These are phyloP conservation scores for Paraescarpia echinospica DNA, from an alignment of 1,140 invertebrate genomes.

Conservation along the genomic window DNA sequence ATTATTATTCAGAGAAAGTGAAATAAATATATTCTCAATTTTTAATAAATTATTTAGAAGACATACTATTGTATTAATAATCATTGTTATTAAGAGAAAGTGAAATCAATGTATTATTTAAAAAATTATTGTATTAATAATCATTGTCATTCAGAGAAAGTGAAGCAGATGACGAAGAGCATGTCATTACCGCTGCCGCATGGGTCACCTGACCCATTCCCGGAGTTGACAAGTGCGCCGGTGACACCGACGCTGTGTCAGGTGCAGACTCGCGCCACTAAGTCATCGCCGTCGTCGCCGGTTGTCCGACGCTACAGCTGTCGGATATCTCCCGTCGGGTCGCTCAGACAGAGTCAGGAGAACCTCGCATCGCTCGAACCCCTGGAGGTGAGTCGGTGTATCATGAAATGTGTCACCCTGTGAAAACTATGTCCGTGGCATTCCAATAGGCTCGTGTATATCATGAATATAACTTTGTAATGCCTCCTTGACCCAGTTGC, in stretches of 20 bases:
- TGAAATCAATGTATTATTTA: too few relatives aligned
- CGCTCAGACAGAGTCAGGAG: neutral
- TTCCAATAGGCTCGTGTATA: too few relatives aligned
- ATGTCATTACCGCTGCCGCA: slow-evolving; percentile 6
- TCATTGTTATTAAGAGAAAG: too few relatives aligned
- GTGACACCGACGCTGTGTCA: neutral
- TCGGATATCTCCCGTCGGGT: neutral
- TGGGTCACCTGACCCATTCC: slow-evolving; percentile 11
- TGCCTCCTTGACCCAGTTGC: too few relatives aligned
- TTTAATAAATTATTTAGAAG: too few relatives aligned
- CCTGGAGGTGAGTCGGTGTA: neutral
- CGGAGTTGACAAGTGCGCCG: slow-evolving; percentile 9
- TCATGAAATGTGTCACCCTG: neutral
- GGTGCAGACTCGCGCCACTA: neutral
- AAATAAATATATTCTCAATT: too few relatives aligned
- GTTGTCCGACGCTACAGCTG: slow-evolving; percentile 11
- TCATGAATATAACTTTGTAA: too few relatives aligned
- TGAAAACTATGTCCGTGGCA: neutral
- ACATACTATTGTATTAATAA: too few relatives aligned
- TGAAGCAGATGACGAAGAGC: neutral
- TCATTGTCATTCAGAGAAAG: neutral
- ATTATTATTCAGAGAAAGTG: too few relatives aligned
- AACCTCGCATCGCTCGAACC: neutral
- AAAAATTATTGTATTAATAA: neutral
- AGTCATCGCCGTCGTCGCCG: slow-evolving; percentile 13